Evolutionary conservation across 2,888 invertebrate genomes (phyloP).

Genomic region (Gibbula magus): DNA sequence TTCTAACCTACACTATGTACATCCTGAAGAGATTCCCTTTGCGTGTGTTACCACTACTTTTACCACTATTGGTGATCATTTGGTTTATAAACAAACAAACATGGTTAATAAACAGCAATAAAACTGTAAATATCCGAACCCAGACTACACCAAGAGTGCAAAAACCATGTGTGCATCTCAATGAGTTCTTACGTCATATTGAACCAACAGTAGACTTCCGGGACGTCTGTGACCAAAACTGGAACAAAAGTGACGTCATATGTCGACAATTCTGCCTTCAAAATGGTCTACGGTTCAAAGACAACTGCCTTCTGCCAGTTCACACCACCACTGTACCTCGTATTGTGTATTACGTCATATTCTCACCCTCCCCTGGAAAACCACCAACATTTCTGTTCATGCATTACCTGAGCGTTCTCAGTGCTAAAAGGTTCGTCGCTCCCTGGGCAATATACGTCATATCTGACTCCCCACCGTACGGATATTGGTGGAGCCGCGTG

Average conservation of each 20-base stretch:
- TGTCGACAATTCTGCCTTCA: slow-evolving; percentile 12
- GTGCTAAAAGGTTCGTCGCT: slow-evolving; percentile 31
- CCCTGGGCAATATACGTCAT: slow-evolving; percentile 39
- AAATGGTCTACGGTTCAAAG: background rate
- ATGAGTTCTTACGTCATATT: background rate
- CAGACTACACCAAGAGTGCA: no score
- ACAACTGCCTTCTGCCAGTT: background rate
- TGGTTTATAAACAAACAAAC: no score
- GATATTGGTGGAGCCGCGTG: slow-evolving; percentile 39
- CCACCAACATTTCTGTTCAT: slow-evolving; percentile 34
- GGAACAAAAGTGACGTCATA: background rate
- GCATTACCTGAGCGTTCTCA: slow-evolving; percentile 38
- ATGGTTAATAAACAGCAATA: no score
- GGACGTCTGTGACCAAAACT: background rate
- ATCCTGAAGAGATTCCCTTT: no score
- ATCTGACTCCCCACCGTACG: slow-evolving; percentile 38
- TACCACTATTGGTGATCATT: no score
- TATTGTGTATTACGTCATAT: slow-evolving; percentile 42
- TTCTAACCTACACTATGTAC: no score
- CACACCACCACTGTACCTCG: slow-evolving; percentile 17
- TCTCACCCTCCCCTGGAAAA: slow-evolving; percentile 29
- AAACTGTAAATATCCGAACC: no score
- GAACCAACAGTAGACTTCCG: background rate
- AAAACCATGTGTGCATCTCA: background rate
- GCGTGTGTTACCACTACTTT: no score